These are phyloP conservation scores for Zele albiditarsus DNA, from an alignment of 2,888 invertebrate species.

Conservation along the genomic window DNA sequence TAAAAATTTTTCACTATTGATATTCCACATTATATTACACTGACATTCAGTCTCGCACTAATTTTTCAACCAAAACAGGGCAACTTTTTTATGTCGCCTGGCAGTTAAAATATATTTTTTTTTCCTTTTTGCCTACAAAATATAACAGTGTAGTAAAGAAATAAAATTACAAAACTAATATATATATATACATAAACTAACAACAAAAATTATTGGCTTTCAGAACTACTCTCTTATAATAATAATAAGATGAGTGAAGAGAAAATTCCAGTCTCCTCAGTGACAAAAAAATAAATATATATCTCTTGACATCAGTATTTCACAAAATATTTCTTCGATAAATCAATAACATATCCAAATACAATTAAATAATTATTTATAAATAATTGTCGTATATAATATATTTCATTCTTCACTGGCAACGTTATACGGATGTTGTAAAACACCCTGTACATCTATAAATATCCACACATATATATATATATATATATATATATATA, in stretches of 20 bases:
- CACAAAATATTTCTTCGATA: no score
- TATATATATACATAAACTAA: not conserved
- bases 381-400: no score
- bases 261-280: no score
- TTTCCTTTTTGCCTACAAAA: not conserved
- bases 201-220: not conserved
- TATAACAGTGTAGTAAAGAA: slow-evolving; percentile 19
- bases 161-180: slow-evolving; percentile 19
- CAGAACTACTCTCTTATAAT: not conserved
- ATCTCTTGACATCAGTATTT: not conserved
- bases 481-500: no score
- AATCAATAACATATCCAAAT: not conserved
- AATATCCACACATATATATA: no score
- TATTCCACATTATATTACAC: slow-evolving; percentile 11
- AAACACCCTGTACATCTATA: no score
- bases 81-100: slow-evolving; percentile 57
- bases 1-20: slow-evolving; percentile 26
- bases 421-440: no score
- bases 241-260: no score
- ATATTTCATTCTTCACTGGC: no score
- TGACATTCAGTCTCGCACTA: slow-evolving; percentile 54
- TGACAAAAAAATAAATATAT: not conserved
- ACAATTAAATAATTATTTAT: not conserved
- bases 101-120: slow-evolving; percentile 14
- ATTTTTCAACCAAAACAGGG: slow-evolving; percentile 70